These are phyloP conservation scores for Pollenia amentaria DNA, from an alignment of 2,888 invertebrate genomes.

Conservation along the genomic window DNA sequence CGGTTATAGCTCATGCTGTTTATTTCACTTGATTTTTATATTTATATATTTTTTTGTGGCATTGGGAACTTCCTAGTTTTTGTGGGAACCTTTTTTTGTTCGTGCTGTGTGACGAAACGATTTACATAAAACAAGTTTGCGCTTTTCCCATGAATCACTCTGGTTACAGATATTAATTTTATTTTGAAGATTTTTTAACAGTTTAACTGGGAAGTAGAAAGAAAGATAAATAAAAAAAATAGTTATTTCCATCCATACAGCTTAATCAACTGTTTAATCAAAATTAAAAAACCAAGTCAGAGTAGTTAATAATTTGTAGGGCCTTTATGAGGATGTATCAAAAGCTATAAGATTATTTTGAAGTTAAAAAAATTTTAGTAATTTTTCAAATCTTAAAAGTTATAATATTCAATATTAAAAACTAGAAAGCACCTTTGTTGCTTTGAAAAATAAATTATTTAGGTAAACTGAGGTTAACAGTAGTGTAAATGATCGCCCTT, in stretches of 20 bases:
- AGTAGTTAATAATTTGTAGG: too few species aligned
- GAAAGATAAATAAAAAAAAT: neutral
- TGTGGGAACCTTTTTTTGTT: slow-evolving; percentile 58
- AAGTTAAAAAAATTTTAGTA: too few species aligned
- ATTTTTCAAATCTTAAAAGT: too few species aligned
- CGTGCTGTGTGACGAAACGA: slow-evolving; percentile 52
- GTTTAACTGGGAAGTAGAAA: neutral
- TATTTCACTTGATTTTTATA: slow-evolving; percentile 35
- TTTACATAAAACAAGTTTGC: slow-evolving; percentile 60
- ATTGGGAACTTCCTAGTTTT: slow-evolving; percentile 67
- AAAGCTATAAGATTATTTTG: too few species aligned
- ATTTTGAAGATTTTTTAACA: neutral
- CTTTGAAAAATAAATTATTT: too few species aligned
- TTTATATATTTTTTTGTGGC: neutral
- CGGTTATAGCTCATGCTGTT: slow-evolving; percentile 24
- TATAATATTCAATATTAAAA: too few species aligned
- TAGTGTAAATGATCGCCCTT: too few species aligned
- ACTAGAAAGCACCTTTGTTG: too few species aligned
- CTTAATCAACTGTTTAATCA: slow-evolving; percentile 2
- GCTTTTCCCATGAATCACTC: slow-evolving; percentile 68
- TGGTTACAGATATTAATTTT: slow-evolving; percentile 1
- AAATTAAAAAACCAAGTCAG: neutral
- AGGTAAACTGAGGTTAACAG: too few species aligned
- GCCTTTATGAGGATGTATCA: too few species aligned
- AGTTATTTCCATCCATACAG: too few species aligned